A percentile compares a stretch with the other conserved stretches of the same genome.
Conservation (phyloP, 2,797 vertebrate genomes). For the Synaphobranchus kaupii region DNA sequence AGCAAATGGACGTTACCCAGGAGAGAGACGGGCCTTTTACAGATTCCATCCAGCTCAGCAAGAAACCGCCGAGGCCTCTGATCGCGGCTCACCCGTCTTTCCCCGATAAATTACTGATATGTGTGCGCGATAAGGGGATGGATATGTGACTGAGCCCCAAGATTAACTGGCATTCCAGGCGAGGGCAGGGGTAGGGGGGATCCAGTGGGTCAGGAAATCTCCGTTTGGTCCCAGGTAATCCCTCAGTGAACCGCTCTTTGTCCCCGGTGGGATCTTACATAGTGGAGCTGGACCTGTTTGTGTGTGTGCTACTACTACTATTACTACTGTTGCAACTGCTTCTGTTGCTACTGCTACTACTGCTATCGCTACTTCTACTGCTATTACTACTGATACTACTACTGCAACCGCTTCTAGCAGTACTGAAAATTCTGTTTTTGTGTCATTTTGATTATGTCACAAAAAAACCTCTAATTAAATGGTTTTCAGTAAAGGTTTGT, state of each 20-base stretch:
- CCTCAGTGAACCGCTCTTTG: neutral
- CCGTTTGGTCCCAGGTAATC: neutral
- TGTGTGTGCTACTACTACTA: neutral
- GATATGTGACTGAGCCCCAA: neutral
- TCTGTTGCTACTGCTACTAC: neutral
- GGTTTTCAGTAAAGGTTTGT: neutral
- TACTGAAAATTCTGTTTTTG: neutral
- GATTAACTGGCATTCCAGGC: neutral
- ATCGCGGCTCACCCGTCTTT: neutral
- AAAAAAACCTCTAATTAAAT: neutral
- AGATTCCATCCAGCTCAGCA: slow-evolving; percentile 49
- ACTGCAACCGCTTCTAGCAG: neutral
- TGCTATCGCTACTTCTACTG: neutral
- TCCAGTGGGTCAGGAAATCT: neutral
- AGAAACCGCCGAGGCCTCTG: slow-evolving; percentile 15
- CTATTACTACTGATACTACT: neutral
- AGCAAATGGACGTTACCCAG: slow-evolving; percentile 18
- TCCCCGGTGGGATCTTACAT: neutral
- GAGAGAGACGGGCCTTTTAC: slow-evolving; percentile 38
- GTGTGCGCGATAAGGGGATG: neutral
- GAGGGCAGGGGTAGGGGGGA: neutral
- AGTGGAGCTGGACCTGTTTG: neutral
- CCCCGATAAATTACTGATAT: neutral
- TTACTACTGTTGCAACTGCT: neutral
- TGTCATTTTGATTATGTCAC: neutral